Percentiles rank a stretch among this genome's conserved stretches.
phyloP scores from a whole-genome alignment of 2,113 vertebrate genomes.

The Deroptyus accipitrinus region DNA sequence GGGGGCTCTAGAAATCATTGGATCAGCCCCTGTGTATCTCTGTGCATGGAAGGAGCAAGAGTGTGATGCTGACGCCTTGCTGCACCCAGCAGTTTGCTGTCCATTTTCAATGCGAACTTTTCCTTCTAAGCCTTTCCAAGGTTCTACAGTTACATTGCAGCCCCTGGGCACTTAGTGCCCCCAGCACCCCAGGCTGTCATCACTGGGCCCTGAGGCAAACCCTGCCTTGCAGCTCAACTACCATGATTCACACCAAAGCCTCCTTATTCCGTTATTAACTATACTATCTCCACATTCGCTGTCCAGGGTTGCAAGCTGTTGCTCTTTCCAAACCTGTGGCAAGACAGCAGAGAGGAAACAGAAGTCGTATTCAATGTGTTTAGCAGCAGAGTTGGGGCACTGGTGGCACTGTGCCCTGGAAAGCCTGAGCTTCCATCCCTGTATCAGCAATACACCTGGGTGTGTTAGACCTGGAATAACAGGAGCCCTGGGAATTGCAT shows the following conservation, averaged over 20 bases:
- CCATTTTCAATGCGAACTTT: not conserved
- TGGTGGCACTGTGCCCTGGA: not conserved
- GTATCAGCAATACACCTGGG: not conserved
- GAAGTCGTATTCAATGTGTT: not conserved
- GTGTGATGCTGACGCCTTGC: not conserved
- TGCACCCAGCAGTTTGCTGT: not conserved
- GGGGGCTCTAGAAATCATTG: fast-evolving
- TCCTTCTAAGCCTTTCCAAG: not conserved
- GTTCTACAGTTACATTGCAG: not conserved
- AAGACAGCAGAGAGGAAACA: not conserved
- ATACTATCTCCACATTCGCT: not conserved
- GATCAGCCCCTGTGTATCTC: not conserved
- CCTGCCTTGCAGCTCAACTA: not conserved
- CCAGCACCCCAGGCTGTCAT: not conserved
- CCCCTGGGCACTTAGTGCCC: not conserved
- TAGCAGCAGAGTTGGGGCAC: not conserved
- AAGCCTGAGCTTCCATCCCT: not conserved
- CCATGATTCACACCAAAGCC: not conserved
- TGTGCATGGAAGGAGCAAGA: not conserved
- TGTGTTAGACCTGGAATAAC: not conserved
- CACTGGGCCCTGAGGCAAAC: not conserved
- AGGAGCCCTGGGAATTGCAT: not conserved
- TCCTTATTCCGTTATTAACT: not conserved
- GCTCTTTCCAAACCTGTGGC: not conserved
- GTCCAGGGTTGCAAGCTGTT: not conserved